Evolutionary conservation across 2,888 invertebrate species (phyloP).

Genomic region (Syrista parreyssii): DNA sequence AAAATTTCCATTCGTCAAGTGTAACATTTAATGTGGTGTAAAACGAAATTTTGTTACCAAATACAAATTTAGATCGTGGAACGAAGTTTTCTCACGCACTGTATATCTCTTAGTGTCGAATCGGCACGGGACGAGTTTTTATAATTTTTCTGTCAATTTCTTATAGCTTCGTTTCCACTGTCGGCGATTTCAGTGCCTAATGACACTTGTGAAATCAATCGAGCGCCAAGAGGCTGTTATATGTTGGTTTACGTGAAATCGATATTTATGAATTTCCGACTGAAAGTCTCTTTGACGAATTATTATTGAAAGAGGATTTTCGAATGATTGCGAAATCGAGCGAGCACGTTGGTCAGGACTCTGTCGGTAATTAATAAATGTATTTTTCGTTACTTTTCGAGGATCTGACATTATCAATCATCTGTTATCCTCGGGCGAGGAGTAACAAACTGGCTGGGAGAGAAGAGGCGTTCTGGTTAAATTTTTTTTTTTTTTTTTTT

Average conservation of each 20-base stretch:
- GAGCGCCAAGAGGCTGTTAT: neutral
- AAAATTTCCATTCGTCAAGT: neutral
- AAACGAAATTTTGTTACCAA: neutral
- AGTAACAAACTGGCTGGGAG: neutral
- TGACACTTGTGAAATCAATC: neutral
- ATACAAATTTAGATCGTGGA: neutral
- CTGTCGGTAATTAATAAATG: too few relatives aligned
- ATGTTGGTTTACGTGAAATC: neutral
- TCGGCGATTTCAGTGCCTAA: neutral
- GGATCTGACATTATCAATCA: too few relatives aligned
- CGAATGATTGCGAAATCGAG: too few relatives aligned
- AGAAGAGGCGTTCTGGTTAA: neutral
- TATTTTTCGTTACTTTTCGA: too few relatives aligned
- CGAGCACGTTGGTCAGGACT: too few relatives aligned
- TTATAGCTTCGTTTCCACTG: neutral
- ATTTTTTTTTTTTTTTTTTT: neutral
- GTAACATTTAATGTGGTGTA: neutral
- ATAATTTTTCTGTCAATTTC: neutral
- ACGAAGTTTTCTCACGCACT: neutral
- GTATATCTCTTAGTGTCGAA: neutral
- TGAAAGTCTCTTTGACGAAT: neutral
- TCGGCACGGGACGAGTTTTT: neutral
- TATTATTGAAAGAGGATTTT: neutral
- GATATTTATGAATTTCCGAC: neutral
- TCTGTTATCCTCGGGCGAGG: neutral